Percentiles rank a stretch among this genome's conserved stretches.
phyloP scores from a whole-genome alignment of 53 echinoderm and acorn worm genomes.

The Arbacia lixula region DNA sequence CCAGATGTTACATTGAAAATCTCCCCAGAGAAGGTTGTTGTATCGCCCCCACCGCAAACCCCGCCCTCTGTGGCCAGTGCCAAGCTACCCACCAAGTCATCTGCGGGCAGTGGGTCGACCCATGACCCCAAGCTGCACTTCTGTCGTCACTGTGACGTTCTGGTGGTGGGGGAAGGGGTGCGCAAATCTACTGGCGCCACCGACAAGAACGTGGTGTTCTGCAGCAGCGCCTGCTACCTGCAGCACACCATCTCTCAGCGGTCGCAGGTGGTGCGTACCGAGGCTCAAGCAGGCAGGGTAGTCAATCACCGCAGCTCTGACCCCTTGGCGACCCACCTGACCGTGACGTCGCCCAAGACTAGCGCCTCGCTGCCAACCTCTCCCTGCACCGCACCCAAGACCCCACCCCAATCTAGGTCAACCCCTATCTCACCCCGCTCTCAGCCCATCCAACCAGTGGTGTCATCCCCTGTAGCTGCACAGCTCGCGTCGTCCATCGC shows the following conservation, averaged over 20 bases:
- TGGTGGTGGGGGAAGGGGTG: conserved; percentile 88
- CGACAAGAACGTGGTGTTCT: conserved; percentile 74
- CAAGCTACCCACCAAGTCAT: conserved; percentile 6
- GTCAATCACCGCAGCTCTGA: conserved; percentile 75
- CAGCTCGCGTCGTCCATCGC: conserved; percentile 49
- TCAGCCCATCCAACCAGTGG: conserved; percentile 22
- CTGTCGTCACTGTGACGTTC: conserved; percentile 96
- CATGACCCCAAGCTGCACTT: conserved; percentile 60
- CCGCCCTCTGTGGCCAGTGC: background rate
- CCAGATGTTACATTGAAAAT: conserved; percentile 12
- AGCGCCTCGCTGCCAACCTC: conserved; percentile 51
- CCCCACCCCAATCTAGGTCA: conserved; percentile 52
- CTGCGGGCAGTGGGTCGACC: background rate
- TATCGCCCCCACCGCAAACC: background rate
- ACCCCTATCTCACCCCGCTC: conserved; percentile 58
- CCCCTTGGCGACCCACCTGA: background rate
- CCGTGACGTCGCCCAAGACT: conserved; percentile 21
- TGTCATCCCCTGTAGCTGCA: conserved; percentile 42
- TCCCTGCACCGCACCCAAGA: conserved; percentile 63
- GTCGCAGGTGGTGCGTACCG: conserved; percentile 66
- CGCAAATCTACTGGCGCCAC: conserved; percentile 76
- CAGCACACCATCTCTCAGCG: conserved; percentile 92
- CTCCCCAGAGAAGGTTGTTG: conserved; percentile 36
- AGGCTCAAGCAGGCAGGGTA: conserved; percentile 74
- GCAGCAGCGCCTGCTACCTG: conserved; percentile 95